Evolutionary conservation across 2,888 invertebrate species (phyloP), one percentile per base, ranked within the genome.

Genomic region (Apodemia zela): DNA sequence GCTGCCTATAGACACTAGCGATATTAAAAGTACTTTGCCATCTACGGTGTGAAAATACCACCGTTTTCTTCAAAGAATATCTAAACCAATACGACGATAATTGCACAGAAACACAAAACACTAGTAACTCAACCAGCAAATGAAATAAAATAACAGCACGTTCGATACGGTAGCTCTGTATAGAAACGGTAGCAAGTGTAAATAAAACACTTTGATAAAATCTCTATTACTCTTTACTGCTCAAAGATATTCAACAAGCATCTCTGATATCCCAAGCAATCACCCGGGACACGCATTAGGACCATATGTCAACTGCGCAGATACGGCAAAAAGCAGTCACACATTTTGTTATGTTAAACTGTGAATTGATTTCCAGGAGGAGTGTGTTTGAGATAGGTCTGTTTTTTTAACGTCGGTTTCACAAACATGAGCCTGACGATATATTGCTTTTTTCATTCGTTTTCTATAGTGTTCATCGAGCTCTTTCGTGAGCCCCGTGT

Each of bases 391-490:
- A 79, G 78, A 77, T 73, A 72, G 72, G 75, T 76, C 76, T 80
- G 78, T 81, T 83, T 84, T 84, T 76, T 85, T 82, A 83, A 82
- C 80, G 74, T 72, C 69, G 76, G 76, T 78, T 79, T 79, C 75
- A 77, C 84, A 84, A 86, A 86, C 85, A 86, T 76, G 78, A 81
- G 82, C 72, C 74, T 73, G 66, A 70, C 73, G 79, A 82, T 80
- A 83, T 88, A 88, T 88, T 88, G 85, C 82, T 84, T 85, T 84
- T 85, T 83, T 84, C 81, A 80, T 80, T 80, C 81, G 79, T 80
- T 84, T 81, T 80, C 76, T 83, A 78, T 79, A 76, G 47, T 18
- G 17, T 76, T 75, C 73, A 73, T 75, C 78, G 79, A 78, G 79
- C 82, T 81, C 38, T 81, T 84, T 79, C 74, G 57, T 47, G 18